Evolutionary conservation across 2,113 vertebrate species (phyloP).

Genomic region (Platysteira castanea): DNA sequence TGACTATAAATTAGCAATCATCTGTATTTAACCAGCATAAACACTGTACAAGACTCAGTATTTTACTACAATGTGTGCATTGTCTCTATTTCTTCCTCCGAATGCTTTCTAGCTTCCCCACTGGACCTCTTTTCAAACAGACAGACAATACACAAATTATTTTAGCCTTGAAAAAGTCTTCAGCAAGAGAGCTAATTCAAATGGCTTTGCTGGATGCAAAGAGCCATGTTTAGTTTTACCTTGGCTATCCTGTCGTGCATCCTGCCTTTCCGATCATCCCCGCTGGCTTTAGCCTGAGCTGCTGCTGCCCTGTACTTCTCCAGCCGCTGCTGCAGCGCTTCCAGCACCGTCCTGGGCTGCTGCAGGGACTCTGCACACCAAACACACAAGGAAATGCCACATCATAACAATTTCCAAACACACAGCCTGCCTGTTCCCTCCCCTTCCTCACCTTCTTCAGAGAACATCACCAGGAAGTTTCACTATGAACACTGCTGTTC

Average conservation of each 20-base stretch:
- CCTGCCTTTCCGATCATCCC: conserved; percentile 89
- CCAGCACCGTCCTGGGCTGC: conserved; percentile 81
- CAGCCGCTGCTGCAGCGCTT: conserved; percentile 88
- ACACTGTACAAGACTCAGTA: not conserved
- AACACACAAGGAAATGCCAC: not conserved
- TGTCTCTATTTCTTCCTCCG: not conserved
- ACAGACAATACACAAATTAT: not conserved
- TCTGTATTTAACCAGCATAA: not conserved
- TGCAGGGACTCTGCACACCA: conserved; percentile 45
- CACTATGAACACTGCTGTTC: not conserved
- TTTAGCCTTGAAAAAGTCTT: not conserved
- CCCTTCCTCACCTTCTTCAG: not conserved
- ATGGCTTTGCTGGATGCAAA: not conserved
- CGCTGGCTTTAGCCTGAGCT: conserved; percentile 82
- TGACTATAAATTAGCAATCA: not conserved
- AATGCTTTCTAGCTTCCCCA: not conserved
- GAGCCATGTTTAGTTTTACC: conserved; percentile 51
- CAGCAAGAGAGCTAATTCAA: not conserved
- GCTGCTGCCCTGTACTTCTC: conserved; percentile 86
- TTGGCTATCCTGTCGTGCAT: conserved; percentile 96
- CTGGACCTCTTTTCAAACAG: not conserved
- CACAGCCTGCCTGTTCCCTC: not conserved
- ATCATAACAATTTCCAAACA: not conserved
- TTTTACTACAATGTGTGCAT: not conserved
- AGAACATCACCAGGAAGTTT: not conserved